A percentile compares a stretch with the other conserved stretches of the same genome.
Evolutionary conservation across 2,113 vertebrate genomes (phyloP).

Genomic region (Pristiophorus japonicus): DNA sequence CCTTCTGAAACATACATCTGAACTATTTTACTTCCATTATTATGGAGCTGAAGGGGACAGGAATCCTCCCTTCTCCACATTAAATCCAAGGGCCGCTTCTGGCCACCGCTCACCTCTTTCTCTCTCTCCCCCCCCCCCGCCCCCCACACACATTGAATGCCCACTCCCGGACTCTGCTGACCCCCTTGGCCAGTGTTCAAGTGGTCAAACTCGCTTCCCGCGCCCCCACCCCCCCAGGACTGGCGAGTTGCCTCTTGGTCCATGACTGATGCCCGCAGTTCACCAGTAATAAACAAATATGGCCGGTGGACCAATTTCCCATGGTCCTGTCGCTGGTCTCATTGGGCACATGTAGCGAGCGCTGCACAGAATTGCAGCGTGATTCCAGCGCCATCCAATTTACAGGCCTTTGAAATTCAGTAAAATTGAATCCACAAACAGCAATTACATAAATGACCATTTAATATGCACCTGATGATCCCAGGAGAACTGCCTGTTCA

Average conservation of each 20-base stretch:
- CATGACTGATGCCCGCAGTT: no score
- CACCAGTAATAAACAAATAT: background rate
- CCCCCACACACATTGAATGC: no score
- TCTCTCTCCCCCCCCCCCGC: background rate
- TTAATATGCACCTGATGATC: background rate
- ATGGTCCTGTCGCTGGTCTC: background rate
- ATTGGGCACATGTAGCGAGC: background rate
- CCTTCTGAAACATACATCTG: background rate
- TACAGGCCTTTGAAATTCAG: background rate
- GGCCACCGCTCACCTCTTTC: background rate
- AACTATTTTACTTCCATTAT: background rate
- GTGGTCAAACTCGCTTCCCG: background rate
- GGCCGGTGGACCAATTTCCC: background rate
- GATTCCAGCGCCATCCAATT: background rate
- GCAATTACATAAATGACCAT: background rate
- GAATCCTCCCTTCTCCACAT: background rate
- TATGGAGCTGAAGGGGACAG: background rate
- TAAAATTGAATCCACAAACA: background rate
- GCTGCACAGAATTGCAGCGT: background rate
- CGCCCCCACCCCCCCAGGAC: background rate
- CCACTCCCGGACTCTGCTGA: no score
- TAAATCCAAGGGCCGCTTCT: background rate
- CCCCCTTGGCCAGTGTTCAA: background rate
- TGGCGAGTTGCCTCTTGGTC: background rate
- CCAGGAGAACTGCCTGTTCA: background rate